These are phyloP conservation scores for Anabacerthia variegaticeps DNA, from an alignment of 2,797 vertebrate species.

Conservation along the genomic window DNA sequence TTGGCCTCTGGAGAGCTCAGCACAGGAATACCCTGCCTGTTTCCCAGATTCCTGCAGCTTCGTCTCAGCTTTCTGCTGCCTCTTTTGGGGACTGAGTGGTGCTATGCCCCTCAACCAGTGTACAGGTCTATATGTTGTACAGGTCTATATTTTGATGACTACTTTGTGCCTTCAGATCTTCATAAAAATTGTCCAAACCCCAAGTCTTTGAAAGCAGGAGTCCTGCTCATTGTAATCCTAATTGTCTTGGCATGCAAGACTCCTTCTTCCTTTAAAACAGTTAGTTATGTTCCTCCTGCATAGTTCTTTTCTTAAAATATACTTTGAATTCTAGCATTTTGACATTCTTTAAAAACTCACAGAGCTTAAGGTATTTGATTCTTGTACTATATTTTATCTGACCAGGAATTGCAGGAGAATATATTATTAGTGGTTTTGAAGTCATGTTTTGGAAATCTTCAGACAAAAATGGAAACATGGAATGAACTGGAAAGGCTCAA, in stretches of 20 bases:
- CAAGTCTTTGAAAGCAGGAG: background rate
- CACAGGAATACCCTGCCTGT: background rate
- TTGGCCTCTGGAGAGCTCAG: background rate
- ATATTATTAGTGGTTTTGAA: background rate
- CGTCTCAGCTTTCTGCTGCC: background rate
- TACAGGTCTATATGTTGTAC: background rate
- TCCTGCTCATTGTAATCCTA: background rate
- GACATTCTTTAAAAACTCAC: background rate
- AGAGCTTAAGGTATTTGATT: background rate
- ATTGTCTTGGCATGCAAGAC: background rate
- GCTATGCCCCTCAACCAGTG: background rate
- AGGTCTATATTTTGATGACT: background rate
- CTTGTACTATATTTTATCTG: background rate
- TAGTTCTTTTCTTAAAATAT: background rate
- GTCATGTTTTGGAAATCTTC: background rate
- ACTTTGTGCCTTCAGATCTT: background rate
- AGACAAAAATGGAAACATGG: background rate
- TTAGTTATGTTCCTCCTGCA: background rate
- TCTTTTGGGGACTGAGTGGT: background rate
- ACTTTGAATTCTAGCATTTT: background rate
- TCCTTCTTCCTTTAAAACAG: background rate
- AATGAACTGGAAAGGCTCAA: rapidly evolving
- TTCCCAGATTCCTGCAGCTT: background rate
- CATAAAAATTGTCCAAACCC: background rate
- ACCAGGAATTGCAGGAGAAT: background rate